These are phyloP conservation scores for Poecilia latipinna DNA, from an alignment of 2,113 vertebrate genomes.

Conservation along the genomic window DNA sequence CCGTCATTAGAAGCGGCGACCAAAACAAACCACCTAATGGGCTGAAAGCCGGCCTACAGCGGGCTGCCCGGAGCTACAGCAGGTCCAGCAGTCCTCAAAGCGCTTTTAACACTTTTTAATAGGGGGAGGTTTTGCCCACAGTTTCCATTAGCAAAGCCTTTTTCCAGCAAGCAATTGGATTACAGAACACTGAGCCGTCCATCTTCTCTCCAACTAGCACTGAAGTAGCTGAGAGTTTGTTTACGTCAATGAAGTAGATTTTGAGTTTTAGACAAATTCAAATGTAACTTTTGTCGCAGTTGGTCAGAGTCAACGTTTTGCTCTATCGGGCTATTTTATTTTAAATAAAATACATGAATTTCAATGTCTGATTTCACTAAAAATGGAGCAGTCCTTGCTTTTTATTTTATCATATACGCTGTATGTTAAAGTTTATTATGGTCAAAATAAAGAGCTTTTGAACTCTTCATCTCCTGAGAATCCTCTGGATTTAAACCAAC, in stretches of 20 bases:
- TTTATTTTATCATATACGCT: too few relatives aligned
- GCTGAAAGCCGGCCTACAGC: slow-evolving; percentile 42
- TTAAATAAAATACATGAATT: neutral
- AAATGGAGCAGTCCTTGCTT: too few relatives aligned
- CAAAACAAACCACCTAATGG: slow-evolving; percentile 53
- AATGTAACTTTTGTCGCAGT: neutral
- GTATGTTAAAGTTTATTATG: too few relatives aligned
- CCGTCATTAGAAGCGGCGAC: neutral
- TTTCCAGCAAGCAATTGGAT: slow-evolving; percentile 18
- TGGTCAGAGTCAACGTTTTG: neutral
- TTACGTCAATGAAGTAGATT: slow-evolving; percentile 19
- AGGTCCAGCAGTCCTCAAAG: slow-evolving; percentile 54
- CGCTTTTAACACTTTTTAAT: slow-evolving; percentile 50
- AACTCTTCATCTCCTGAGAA: too few relatives aligned
- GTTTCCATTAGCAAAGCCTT: slow-evolving; percentile 37
- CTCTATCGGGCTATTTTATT: neutral
- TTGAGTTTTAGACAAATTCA: slow-evolving; percentile 5
- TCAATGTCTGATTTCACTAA: too few relatives aligned
- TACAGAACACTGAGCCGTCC: slow-evolving; percentile 21
- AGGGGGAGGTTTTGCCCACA: slow-evolving; percentile 55
- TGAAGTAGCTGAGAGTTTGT: neutral
- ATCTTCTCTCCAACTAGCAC: slow-evolving; percentile 21
- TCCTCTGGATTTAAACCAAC: too few relatives aligned
- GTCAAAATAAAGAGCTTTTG: too few relatives aligned
- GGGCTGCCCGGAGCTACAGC: slow-evolving; percentile 43